These are phyloP conservation scores for Lamproptera curius DNA, from an alignment of 2,888 invertebrate species.

Conservation along the genomic window DNA sequence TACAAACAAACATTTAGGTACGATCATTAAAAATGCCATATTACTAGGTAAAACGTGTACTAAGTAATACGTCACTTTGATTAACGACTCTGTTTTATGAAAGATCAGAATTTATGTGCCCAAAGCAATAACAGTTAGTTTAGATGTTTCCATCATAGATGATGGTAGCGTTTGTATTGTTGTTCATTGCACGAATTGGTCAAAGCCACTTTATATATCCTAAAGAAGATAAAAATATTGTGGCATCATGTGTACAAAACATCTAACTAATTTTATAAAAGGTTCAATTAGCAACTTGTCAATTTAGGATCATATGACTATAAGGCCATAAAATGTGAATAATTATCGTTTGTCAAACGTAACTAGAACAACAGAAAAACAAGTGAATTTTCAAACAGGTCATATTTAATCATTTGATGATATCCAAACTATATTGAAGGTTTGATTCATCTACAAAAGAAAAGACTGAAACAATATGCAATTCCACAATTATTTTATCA, in stretches of 20 bases:
- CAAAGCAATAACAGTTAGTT: no score
- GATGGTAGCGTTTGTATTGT: no score
- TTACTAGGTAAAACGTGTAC: no score
- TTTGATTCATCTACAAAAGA: constrained; percentile 10
- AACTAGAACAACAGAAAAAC: constrained; percentile 4
- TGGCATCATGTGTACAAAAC: background rate
- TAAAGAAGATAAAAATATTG: no score
- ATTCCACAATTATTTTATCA: constrained; percentile 9
- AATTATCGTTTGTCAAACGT: background rate
- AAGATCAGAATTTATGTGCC: no score
- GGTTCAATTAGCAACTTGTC: constrained; percentile 2
- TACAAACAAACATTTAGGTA: no score
- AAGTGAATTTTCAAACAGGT: constrained; percentile 4
- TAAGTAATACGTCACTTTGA: no score
- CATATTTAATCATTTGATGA: constrained; percentile 8
- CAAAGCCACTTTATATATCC: no score
- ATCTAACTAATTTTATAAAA: constrained; percentile 2
- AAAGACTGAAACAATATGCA: constrained; percentile 7
- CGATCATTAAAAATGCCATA: no score
- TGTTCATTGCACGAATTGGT: no score
- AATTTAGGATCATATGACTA: constrained; percentile 8
- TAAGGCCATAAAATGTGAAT: constrained; percentile 3
- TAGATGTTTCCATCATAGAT: no score
- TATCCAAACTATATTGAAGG: background rate
- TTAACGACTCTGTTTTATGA: no score